A percentile compares a stretch with the other conserved stretches of the same genome.
phyloP scores from a whole-genome alignment of 2,888 invertebrate genomes.

The Automeris io region DNA sequence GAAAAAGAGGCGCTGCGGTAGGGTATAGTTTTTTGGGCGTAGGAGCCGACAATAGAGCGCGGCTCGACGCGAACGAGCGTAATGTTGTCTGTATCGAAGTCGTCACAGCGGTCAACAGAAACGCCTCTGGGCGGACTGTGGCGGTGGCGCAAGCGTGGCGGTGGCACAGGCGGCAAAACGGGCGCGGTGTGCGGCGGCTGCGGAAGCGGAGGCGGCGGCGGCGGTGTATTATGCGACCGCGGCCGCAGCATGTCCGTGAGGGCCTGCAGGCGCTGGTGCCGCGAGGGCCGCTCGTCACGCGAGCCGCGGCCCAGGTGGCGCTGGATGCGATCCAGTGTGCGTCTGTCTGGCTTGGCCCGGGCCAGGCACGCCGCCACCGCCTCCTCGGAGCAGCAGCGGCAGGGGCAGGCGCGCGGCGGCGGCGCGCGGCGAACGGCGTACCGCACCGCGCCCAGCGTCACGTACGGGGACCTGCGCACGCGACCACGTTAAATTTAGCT shows the following conservation, averaged over 20 bases:
- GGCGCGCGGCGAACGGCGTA: slow-evolving; percentile 82
- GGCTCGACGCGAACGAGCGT: slow-evolving; percentile 77
- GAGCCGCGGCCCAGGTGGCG: slow-evolving; percentile 82
- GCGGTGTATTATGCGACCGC: slow-evolving; percentile 44
- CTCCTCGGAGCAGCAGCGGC: slow-evolving; percentile 76
- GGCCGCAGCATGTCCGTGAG: slow-evolving; percentile 87
- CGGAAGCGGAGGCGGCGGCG: slow-evolving; percentile 56
- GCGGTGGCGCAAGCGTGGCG: slow-evolving; percentile 69
- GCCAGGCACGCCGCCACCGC: slow-evolving; percentile 72
- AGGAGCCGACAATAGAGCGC: slow-evolving; percentile 78
- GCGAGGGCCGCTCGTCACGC: slow-evolving; percentile 69
- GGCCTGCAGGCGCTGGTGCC: slow-evolving; percentile 85
- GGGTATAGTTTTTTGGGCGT: slow-evolving; percentile 82
- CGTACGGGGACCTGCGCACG: slow-evolving; percentile 74
- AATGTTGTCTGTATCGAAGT: slow-evolving; percentile 66
- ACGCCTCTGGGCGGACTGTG: slow-evolving; percentile 70
- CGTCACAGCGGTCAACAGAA: slow-evolving; percentile 64
- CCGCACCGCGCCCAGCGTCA: slow-evolving; percentile 83
- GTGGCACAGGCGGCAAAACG: slow-evolving; percentile 75
- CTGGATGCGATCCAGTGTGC: slow-evolving; percentile 90
- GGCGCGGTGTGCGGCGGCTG: slow-evolving; percentile 70
- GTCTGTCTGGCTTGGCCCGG: slow-evolving; percentile 72
- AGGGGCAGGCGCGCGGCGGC: slow-evolving; percentile 75
- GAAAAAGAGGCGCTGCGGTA: slow-evolving; percentile 92
- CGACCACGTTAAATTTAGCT: slow-evolving; percentile 41